Evolutionary conservation across 37 sponge, comb jelly and placozoan genomes (phyloP), one percentile per base, ranked within the genome.

Genomic region (Aphrocallistes beatrix): DNA sequence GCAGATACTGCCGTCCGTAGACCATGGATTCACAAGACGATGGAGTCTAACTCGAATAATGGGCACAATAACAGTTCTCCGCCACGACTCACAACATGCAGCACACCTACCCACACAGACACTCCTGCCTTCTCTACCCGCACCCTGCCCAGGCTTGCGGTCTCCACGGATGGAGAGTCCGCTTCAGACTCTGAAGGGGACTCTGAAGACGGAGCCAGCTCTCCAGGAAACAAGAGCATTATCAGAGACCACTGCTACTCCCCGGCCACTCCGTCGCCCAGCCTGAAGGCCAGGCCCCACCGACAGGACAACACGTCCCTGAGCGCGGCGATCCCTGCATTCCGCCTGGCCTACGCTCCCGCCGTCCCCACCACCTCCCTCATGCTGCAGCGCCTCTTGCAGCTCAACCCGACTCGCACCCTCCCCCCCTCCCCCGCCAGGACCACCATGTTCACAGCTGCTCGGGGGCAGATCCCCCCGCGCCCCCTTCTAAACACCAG

Each of bases 261-360:
- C 3, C 75, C 75, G 28, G 10, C 75, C 75, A 25, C 75, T 60
- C 75, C 75, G 17, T 25, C 28, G 10, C 75, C 75, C 34, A 13
- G 28, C 25, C 75, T 13, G 28, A 60, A 60, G 75, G n/a, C 6
- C 6, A 19, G 3, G 75, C 25, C 28, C 6, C 75, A 19, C 32
- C 75, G 3, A 1, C 75, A 60, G 75, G 75, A 60, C 75, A 60
- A 60, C 75, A 60, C 75, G 17, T 19, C 75, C 75, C 75, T 60
- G 17, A 13, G 75, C 34, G 75, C 75, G 6, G 75, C 75, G 1
- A 60, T 60, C 21, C 75, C 75, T 13, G 28, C 75, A 3, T 60
- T 60, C 75, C 75, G 75, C 8, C 75, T 60, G 25, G 75, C 75
- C 25, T 60, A 60, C 75, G 75, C 75, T 3, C 75, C 75, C 8